These are phyloP conservation scores for Protonemura montana DNA, from an alignment of 2,888 invertebrate species.

Conservation along the genomic window DNA sequence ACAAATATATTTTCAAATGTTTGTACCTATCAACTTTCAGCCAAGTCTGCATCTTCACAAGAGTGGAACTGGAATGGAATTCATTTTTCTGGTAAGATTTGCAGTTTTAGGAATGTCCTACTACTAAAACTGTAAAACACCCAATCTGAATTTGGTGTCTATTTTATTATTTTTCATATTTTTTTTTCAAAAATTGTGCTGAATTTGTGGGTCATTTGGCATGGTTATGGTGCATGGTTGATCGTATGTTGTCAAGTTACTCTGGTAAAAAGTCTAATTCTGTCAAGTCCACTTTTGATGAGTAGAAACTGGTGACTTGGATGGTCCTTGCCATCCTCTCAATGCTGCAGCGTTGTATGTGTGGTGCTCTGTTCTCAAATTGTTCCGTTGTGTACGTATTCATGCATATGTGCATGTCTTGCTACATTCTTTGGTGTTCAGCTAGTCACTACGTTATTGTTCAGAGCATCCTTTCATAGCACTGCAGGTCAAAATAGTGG, in stretches of 20 bases:
- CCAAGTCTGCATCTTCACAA: slow-evolving; percentile 50
- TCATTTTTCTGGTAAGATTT: slow-evolving; percentile 50
- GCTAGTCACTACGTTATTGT: background rate
- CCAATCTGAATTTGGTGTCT: no score
- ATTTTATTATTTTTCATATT: no score
- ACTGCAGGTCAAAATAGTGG: no score
- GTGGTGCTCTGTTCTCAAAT: no score
- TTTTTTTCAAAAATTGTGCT: background rate
- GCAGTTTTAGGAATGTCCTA: background rate
- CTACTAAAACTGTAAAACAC: background rate
- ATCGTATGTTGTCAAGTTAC: background rate
- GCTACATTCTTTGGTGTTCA: background rate
- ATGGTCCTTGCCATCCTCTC: no score
- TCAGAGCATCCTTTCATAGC: background rate
- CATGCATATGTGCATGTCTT: background rate
- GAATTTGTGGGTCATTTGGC: background rate
- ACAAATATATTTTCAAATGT: slow-evolving; percentile 41
- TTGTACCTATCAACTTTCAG: slow-evolving; percentile 48
- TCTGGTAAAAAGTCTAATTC: background rate
- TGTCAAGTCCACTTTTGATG: background rate
- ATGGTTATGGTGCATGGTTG: slow-evolving; percentile 7
- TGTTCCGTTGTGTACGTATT: background rate
- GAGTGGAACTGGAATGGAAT: slow-evolving; percentile 51
- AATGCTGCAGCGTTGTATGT: no score
- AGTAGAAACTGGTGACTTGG: background rate